A percentile compares a stretch with the other conserved stretches of the same genome.
Evolutionary conservation across 2,797 vertebrate species (phyloP).

Genomic region (Mus minutoides): DNA sequence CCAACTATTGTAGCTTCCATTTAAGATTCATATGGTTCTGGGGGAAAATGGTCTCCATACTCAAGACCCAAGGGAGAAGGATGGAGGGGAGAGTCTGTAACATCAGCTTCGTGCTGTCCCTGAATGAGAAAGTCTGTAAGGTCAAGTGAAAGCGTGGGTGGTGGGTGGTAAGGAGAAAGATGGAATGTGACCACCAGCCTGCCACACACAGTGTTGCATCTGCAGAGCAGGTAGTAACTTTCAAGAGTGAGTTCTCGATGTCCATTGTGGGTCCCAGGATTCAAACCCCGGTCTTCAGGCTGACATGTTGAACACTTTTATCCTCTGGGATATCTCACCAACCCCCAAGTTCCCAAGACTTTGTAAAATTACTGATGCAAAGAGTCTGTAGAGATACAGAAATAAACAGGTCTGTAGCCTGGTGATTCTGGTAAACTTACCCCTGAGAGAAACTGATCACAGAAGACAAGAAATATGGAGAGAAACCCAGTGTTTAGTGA

Average conservation of each 20-base stretch:
- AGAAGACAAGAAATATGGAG: conserved; percentile 4
- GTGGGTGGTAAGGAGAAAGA: background rate
- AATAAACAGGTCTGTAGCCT: background rate
- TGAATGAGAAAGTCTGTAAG: background rate
- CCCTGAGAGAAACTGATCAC: background rate
- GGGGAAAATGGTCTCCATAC: background rate
- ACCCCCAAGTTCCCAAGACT: background rate
- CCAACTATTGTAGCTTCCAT: background rate
- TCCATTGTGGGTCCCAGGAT: background rate
- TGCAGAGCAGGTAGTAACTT: background rate
- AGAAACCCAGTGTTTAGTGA: background rate
- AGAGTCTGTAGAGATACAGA: background rate
- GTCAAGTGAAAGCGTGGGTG: background rate
- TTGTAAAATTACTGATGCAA: background rate
- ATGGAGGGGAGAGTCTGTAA: background rate
- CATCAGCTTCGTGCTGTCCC: background rate
- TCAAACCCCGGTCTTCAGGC: background rate
- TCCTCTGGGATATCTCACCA: background rate
- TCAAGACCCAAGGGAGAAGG: background rate
- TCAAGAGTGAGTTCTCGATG: background rate
- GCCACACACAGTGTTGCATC: too few species aligned
- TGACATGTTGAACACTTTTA: background rate
- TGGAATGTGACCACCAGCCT: background rate
- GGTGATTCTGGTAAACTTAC: background rate
- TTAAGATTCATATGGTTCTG: background rate